A percentile compares a stretch with the other conserved stretches of the same genome.
These are phyloP conservation scores for Lasioglossum leucozonium DNA, from an alignment of 2,888 invertebrate species.

Conservation along the genomic window DNA sequence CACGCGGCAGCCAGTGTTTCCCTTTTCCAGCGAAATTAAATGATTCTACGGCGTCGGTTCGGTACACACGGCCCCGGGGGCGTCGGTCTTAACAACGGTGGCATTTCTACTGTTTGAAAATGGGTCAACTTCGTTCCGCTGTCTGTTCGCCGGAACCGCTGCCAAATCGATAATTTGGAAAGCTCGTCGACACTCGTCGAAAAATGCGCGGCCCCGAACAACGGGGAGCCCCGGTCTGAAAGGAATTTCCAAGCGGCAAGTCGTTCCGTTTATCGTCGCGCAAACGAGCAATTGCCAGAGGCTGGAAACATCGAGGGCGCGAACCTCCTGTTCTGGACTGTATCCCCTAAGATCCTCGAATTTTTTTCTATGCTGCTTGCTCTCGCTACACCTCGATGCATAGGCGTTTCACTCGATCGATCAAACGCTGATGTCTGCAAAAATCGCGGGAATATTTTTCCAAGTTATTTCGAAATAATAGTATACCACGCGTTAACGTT, in stretches of 20 bases:
- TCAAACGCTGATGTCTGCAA: background rate
- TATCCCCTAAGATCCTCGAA: background rate
- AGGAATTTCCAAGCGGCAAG: slow-evolving; percentile 46
- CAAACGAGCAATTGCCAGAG: slow-evolving; percentile 51
- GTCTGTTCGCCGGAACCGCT: slow-evolving; percentile 59
- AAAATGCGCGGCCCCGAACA: slow-evolving; percentile 51
- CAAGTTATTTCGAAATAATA: too few relatives aligned
- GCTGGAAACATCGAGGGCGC: slow-evolving; percentile 20
- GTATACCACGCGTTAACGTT: too few relatives aligned
- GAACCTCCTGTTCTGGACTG: background rate
- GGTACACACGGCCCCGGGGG: slow-evolving; percentile 44
- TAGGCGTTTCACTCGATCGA: background rate
- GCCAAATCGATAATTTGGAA: slow-evolving; percentile 70
- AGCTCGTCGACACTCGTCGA: slow-evolving; percentile 55
- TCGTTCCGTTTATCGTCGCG: slow-evolving; percentile 47
- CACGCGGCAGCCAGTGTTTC: background rate
- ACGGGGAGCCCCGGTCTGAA: slow-evolving; percentile 16
- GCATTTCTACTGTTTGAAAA: slow-evolving; percentile 46
- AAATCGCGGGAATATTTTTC: too few relatives aligned
- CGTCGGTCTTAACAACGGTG: slow-evolving; percentile 51
- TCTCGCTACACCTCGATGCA: background rate
- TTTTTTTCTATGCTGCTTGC: background rate
- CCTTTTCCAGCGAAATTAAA: background rate
- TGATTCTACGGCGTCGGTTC: background rate
- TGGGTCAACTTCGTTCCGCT: slow-evolving; percentile 67